Base-by-base conservation (phyloP, 2,888 invertebrate species). In the Clostera curtula region DNA sequence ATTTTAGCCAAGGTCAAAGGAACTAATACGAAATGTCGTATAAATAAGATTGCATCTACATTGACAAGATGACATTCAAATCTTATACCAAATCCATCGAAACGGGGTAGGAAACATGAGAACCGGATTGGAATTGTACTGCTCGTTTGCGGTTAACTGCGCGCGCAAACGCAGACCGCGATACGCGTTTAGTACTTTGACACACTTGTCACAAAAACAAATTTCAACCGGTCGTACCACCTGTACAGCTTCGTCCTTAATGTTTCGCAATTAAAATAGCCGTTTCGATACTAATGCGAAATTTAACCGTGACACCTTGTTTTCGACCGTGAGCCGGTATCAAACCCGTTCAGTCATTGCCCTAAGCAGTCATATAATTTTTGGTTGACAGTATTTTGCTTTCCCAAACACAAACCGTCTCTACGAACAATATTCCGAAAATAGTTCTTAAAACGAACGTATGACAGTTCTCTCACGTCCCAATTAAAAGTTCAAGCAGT, bases 111-210 rank as follows among this genome's bases (percentile, higher is more conserved):
- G n/a, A n/a, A n/a, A n/a, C n/a, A n/a, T n/a, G n/a, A n/a, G n/a
- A n/a, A n/a, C n/a, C n/a, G n/a, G n/a, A n/a, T n/a, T n/a, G n/a
- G n/a, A n/a, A n/a, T n/a, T n/a, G n/a, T n/a, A n/a, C 50, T 57
- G 49, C 52, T 55, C 50, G 63, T 71, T 72, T 67, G 73, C 68
- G 72, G 75, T 73, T 73, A 68, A 72, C n/a, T n/a, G n/a, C n/a
- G n/a, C 63, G 68, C 64, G 69, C 65, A 66, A 59, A 53, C 58
- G 50, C 61, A 58, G 50, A 50, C 40, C 46, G 49, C 66, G 62
- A 63, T 2, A 65, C 58, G 59, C 60, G 56, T 67, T 72, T 70
- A 72, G 64, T 61, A 62, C 67, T 71, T 64, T 74, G 80, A 71
- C 77, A 79, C 50, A 80, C 73, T 70, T 77, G 47, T 54, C 46